Evolutionary conservation across 2,797 vertebrate species (phyloP).

Genomic region (Pampus argenteus): DNA sequence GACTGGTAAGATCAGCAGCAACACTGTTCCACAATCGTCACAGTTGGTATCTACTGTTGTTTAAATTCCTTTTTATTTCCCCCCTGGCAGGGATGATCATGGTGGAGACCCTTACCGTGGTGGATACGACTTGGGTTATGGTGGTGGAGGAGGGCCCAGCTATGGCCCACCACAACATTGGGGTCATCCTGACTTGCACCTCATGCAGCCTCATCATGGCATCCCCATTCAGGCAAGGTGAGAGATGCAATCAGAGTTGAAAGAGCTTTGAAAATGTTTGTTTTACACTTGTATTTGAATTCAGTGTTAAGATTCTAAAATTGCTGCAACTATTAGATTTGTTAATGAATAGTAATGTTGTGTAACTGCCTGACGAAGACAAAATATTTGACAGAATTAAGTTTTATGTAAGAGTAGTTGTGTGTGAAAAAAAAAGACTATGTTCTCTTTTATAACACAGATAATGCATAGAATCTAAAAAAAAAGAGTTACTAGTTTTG

Average conservation of each 20-base stretch:
- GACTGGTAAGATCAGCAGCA: conserved; percentile 87
- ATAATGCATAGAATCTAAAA: background rate
- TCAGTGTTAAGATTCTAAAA: background rate
- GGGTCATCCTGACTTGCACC: conserved; percentile 93
- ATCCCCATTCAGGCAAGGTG: conserved; percentile 96
- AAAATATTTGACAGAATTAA: background rate
- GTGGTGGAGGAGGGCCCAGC: conserved; percentile 89
- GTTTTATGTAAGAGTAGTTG: background rate
- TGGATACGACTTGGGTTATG: conserved; percentile 93
- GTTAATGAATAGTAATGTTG: background rate
- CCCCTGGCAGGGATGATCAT: conserved; percentile 91
- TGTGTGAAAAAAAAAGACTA: background rate
- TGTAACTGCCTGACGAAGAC: background rate
- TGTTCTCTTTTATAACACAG: background rate
- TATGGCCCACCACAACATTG: conserved; percentile 95
- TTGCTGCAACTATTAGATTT: background rate
- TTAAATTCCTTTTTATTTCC: background rate
- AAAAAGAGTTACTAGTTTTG: background rate
- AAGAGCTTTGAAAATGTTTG: background rate
- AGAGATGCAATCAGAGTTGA: conserved; percentile 44
- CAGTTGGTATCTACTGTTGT: background rate
- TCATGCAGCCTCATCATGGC: conserved; percentile 93
- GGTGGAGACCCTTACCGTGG: conserved; percentile 92
- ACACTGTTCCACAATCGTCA: background rate
- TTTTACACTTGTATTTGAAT: background rate